Percentiles rank a stretch among this genome's conserved stretches.
These are phyloP conservation scores for Spodoptera exigua DNA, from an alignment of 2,888 invertebrate species.

Conservation along the genomic window DNA sequence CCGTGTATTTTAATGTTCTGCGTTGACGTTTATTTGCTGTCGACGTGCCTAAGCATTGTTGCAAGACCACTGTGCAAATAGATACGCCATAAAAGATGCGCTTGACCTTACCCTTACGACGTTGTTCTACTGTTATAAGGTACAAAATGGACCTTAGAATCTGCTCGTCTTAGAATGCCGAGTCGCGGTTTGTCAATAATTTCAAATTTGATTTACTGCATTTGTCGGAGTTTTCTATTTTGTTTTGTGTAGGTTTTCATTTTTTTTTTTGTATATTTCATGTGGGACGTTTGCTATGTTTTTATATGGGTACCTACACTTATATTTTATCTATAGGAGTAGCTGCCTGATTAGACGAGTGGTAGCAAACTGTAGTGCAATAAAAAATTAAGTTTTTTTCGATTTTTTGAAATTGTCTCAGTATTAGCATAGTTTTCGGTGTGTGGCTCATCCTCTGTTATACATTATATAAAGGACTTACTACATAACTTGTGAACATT, in stretches of 20 bases:
- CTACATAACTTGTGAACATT: no score
- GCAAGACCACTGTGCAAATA: conserved; percentile 77
- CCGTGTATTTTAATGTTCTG: conserved; percentile 65
- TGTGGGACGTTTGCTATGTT: neutral
- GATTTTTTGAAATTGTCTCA: no score
- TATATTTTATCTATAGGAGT: no score
- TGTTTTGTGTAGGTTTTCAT: conserved; percentile 1
- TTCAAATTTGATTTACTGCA: conserved; percentile 47
- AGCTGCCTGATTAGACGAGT: no score
- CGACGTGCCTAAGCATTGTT: conserved; percentile 75
- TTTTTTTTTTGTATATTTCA: neutral
- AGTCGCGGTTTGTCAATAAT: conserved; percentile 40
- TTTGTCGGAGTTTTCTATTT: conserved; percentile 43
- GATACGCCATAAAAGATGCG: conserved; percentile 61
- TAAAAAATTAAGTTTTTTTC: conserved; percentile 9
- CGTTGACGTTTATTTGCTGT: conserved; percentile 70
- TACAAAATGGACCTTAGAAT: conserved; percentile 29
- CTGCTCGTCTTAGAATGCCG: conserved; percentile 4
- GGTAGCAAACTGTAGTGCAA: no score
- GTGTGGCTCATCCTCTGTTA: no score
- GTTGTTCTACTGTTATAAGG: conserved; percentile 11
- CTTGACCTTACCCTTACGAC: conserved; percentile 44
- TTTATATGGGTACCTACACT: no score
- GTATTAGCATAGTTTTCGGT: no score
- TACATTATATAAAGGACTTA: no score